Conservation (phyloP, 2,888 invertebrate genomes). For the Exocentrus adspersus region DNA sequence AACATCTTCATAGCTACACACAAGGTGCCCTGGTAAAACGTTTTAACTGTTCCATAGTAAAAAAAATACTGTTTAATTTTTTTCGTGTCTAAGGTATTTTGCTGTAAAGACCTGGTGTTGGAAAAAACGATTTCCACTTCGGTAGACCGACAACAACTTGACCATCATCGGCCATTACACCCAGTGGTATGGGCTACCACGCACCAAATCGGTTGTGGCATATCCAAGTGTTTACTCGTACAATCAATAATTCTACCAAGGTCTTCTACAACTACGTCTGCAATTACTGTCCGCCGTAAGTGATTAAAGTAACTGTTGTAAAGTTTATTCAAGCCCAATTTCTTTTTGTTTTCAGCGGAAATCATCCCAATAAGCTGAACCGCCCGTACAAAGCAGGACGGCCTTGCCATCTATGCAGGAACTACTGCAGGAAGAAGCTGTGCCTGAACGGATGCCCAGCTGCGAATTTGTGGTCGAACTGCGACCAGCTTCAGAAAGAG, state of each 20-base stretch:
- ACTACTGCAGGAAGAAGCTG: slow-evolving; percentile 72
- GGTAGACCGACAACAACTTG: slow-evolving; percentile 70
- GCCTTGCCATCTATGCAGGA: slow-evolving; percentile 74
- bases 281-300: slow-evolving; percentile 87
- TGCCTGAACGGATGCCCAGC: slow-evolving; percentile 78
- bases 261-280: slow-evolving; percentile 84
- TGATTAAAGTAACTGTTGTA: background rate
- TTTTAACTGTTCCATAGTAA: too few relatives aligned
- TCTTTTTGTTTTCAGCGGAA: slow-evolving; percentile 70
- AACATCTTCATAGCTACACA: slow-evolving; percentile 84
- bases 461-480: slow-evolving; percentile 79
- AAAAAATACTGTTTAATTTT: background rate
- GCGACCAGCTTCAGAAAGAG: slow-evolving; percentile 69
- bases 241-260: slow-evolving; percentile 61
- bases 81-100: slow-evolving; percentile 72
- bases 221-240: slow-evolving; percentile 75
- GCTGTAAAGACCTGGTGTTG: slow-evolving; percentile 84
- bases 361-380: slow-evolving; percentile 70
- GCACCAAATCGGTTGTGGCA: slow-evolving; percentile 81
- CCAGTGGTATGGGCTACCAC: slow-evolving; percentile 85
- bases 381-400: slow-evolving; percentile 75
- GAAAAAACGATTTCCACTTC: slow-evolving; percentile 78
- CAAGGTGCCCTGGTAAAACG: slow-evolving; percentile 78
- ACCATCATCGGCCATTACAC: slow-evolving; percentile 81
- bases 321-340: too few relatives aligned